Conservation (phyloP, 2,888 invertebrate genomes). For the Tyria jacobaeae region DNA sequence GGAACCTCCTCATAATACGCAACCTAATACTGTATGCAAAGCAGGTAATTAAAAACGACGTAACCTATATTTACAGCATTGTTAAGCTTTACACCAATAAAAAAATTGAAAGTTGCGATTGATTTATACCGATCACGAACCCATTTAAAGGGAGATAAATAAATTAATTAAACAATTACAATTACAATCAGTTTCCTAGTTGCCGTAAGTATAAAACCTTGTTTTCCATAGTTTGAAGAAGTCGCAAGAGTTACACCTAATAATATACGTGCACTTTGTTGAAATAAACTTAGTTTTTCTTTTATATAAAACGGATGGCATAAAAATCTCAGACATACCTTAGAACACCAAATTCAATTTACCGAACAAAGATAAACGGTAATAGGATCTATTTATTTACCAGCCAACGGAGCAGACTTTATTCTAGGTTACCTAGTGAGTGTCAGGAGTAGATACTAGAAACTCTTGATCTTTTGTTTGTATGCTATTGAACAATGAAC, state of each 20-base stretch:
- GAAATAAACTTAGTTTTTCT: neutral
- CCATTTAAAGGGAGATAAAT: neutral
- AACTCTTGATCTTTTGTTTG: conserved; percentile 28
- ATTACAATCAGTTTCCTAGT: neutral
- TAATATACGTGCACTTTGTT: no score
- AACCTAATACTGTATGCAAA: no score
- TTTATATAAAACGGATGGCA: neutral
- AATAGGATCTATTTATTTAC: neutral
- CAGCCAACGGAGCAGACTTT: neutral
- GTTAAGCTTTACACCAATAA: no score
- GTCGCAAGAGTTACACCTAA: neutral
- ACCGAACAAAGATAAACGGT: neutral
- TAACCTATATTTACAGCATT: no score
- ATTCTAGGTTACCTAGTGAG: conserved; percentile 5
- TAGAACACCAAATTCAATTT: neutral
- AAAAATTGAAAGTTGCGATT: no score
- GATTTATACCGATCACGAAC: neutral
- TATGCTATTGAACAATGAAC: conserved; percentile 27
- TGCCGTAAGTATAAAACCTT: neutral
- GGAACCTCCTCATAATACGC: no score
- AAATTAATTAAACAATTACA: no score
- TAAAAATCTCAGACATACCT: neutral
- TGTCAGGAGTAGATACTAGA: conserved; percentile 20
- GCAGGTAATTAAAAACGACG: no score
- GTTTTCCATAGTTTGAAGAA: neutral